Evolutionary conservation across 2,113 vertebrate species (phyloP), one percentile per base, ranked within the genome.

Genomic region (Puma concolor): DNA sequence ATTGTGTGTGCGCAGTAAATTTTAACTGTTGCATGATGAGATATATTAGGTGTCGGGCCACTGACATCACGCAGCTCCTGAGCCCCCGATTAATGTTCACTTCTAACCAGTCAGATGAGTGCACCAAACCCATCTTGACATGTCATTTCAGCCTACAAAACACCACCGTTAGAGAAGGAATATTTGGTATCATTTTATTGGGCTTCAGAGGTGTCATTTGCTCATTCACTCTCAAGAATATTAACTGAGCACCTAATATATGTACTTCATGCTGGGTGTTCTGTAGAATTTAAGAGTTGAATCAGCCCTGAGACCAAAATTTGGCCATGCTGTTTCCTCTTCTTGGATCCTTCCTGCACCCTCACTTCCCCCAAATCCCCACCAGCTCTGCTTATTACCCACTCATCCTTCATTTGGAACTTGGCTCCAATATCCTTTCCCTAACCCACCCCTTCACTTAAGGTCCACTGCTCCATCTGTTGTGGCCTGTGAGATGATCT

Each of bases 361-460:
- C 29, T 29, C 17, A 2, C 11, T 4, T n/a, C 12, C 11, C 29
- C 11, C 17, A 3, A 27, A 1, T 7, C 16, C 12, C 7, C 38
- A 23, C 38, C 25, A 29, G 13, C 13, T n/a, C 9, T 52, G 12
- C 16, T 41, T 14, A 12, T 44, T 33, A 52, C 23, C 33, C 19
- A 2, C 33, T 9, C 31, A 54, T 60, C 36, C 60, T 91, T 72
- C 25, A 41, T 72, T 10, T 60, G 41, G 77, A 16, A 31, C 54
- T 57, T 21, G 33, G 7, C 25, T 67, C 87, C 11, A 25, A 1
- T 69, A 1, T 10, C 29, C 21, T 5, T 23, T n/a, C 29, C 57
- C 72, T 82, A n/a, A 27, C 33, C 15, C 8, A 38, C 16, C 10
- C 5, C 25, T 7, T 9, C 74, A 38, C 44, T 21, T 41, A 1